Evolutionary conservation across 1,140 invertebrate genomes (phyloP), one percentile per base, ranked within the genome.

Genomic region (Yoshiicerus persimilis): DNA sequence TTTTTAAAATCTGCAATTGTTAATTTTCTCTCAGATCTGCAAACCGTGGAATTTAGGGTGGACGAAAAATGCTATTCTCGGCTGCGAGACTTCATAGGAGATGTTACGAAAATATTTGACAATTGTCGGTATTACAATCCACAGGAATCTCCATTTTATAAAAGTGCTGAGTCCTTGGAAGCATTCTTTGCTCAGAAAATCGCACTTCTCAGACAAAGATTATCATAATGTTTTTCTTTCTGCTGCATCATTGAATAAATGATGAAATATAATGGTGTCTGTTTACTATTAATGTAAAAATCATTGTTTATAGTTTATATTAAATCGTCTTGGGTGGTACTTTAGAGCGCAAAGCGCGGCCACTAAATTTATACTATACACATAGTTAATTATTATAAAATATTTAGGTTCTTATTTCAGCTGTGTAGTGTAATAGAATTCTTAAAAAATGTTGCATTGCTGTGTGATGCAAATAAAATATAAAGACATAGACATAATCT

Each of bases 81-180:
- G 91, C 93, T 99, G 86, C 96, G 96, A 92, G 97, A 99, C 92
- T 98, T 99, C 92, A 97, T 99, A 91, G 97, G 97, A 92, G 98
- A 99, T 92, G 97, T 99, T 95, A 98, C 97, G 62, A 98, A 98
- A 92, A 98, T 99, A 91, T 99, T 99, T 93, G 98, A 99, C 93
- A 99, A 99, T 93, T 99, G 98, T 94, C 95, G 98, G 86, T 98
- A 98, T 91, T 99, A 98, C 93, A 99, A 99, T 94, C 96, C 97
- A 38, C 96, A 96, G 91, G 97, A 98, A 92, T 98, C 97, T 23
- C 96, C 97, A 75, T 98, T 99, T 92, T 98, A 96, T 93, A 97
- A 97, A 91, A 98, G 97, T 94, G 98, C 98, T 6, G 97, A 99
- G 92, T 95, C 96, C 34, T 93, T 99, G 41, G 98, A 99, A 93